Conservation (phyloP, 2,113 vertebrate species). For the Oryzias woworae region DNA sequence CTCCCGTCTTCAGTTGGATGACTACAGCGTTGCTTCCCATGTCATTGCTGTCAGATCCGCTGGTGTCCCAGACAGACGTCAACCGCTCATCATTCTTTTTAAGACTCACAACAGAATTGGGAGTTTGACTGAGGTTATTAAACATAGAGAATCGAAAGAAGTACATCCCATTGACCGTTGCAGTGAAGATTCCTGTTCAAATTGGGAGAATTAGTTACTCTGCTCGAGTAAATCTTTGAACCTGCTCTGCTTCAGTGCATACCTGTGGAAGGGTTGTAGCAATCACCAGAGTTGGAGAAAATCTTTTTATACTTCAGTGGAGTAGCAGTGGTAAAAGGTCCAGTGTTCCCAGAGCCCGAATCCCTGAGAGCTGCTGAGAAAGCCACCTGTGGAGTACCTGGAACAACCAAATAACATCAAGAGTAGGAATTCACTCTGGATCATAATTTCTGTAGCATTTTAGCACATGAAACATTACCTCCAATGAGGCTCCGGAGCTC, state of each 20-base stretch:
- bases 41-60: constrained; percentile 9
- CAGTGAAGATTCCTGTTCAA: constrained; percentile 29
- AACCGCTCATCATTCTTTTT: constrained; percentile 44
- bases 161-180: constrained; percentile 45
- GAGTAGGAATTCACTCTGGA: neutral
- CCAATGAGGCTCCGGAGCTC: constrained; percentile 26
- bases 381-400: constrained; percentile 39
- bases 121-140: constrained; percentile 23
- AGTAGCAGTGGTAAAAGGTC: constrained; percentile 40
- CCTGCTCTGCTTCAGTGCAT: neutral
- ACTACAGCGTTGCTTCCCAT: constrained; percentile 60
- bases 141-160: constrained; percentile 60
- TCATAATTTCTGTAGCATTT: neutral
- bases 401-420: neutral
- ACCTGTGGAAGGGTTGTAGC: constrained; percentile 62
- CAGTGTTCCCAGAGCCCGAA: constrained; percentile 36
- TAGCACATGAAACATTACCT: constrained; percentile 8
- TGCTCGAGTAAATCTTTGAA: neutral
- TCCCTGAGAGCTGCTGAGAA: constrained; percentile 60
- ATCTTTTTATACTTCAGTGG: constrained; percentile 49
- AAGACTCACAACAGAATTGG: constrained; percentile 56
- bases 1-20: constrained; percentile 49
- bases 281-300: constrained; percentile 54
- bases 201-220: too few relatives aligned
- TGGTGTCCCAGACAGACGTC: constrained; percentile 44